Conservation (phyloP, 2,888 invertebrate species). For the Leucophenga montana region DNA sequence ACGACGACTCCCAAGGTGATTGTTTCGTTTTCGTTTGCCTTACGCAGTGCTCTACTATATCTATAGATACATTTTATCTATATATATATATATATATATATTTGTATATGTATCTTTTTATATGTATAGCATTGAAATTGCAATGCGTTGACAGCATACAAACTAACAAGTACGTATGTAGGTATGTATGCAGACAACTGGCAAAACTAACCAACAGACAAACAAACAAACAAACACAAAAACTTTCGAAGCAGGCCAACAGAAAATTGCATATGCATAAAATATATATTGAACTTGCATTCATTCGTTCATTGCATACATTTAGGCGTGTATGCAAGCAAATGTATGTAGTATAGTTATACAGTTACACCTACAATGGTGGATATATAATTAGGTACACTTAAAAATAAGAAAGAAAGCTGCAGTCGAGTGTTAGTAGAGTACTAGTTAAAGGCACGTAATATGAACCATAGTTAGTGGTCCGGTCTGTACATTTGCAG, state of each 20-base stretch:
- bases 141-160: conserved; percentile 58
- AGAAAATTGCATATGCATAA: conserved; percentile 18
- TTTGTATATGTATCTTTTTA: too few species aligned
- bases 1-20: conserved; percentile 60
- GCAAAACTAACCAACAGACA: conserved; percentile 14
- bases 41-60: background rate
- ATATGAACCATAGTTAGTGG: too few species aligned
- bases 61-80: too few species aligned
- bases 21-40: conserved; percentile 59
- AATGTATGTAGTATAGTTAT: conserved; percentile 6
- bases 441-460: too few species aligned
- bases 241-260: background rate
- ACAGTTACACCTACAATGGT: background rate
- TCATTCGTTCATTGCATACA: conserved; percentile 36
- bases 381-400: too few species aligned
- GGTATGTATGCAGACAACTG: too few species aligned
- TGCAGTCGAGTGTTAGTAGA: too few species aligned
- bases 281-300: conserved; percentile 58
- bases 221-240: conserved; percentile 4
- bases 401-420: background rate
- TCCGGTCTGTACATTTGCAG: too few species aligned
- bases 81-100: too few species aligned
- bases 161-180: conserved; percentile 34
- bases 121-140: background rate
- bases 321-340: conserved; percentile 22